Conservation (phyloP, 1,140 invertebrate species). For the Philotrypesis tridentata region DNA sequence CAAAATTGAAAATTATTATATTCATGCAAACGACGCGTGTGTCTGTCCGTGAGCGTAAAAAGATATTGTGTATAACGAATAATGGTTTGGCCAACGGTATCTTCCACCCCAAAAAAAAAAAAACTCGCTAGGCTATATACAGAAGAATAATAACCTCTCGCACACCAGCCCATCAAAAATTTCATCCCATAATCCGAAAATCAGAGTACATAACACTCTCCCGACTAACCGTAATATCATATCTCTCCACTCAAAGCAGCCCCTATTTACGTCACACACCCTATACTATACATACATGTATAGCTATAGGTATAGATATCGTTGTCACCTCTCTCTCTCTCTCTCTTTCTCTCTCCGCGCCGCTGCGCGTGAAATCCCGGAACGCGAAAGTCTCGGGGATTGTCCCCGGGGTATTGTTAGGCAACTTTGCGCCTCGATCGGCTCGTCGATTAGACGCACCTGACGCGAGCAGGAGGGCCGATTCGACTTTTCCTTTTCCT, state of each 20-base stretch:
- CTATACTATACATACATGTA: neutral
- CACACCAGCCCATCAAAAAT: neutral
- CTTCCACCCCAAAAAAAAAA: too few relatives aligned
- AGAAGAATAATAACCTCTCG: neutral
- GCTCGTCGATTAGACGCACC: neutral
- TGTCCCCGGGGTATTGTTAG: neutral
- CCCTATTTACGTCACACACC: slow-evolving; percentile 29
- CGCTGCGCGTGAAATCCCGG: slow-evolving; percentile 11
- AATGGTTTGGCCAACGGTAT: too few relatives aligned
- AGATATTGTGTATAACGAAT: too few relatives aligned
- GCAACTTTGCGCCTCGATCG: neutral
- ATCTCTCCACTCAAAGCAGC: slow-evolving; percentile 7
- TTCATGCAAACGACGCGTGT: too few relatives aligned
- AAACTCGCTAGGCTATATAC: too few relatives aligned
- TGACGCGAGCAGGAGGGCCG: neutral
- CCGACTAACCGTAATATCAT: neutral
- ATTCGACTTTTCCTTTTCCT: neutral
- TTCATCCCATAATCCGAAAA: neutral
- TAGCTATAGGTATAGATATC: too few relatives aligned
- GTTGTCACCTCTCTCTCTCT: too few relatives aligned
- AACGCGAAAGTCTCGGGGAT: neutral
- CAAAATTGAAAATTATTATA: too few relatives aligned
- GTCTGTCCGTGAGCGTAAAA: too few relatives aligned
- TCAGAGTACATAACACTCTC: neutral
- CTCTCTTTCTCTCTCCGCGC: neutral